Evolutionary conservation across 2,113 vertebrate species (phyloP).

Genomic region (Rhea pennata): DNA sequence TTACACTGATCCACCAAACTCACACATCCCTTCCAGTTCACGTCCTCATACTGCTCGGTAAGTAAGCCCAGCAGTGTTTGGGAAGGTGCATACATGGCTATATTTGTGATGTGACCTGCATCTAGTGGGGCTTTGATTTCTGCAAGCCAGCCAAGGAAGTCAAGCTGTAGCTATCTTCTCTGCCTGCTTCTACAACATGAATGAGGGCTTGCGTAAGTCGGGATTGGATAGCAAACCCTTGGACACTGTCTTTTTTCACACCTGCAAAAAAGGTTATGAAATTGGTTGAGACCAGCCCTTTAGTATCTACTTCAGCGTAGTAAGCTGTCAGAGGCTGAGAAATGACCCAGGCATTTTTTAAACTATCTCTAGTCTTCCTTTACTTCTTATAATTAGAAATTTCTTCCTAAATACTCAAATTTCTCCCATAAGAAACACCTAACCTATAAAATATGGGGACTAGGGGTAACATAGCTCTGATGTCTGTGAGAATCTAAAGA

Average conservation of each 20-base stretch:
- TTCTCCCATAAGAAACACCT: not conserved
- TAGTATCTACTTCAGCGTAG: not conserved
- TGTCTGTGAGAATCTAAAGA: not conserved
- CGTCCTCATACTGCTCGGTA: not conserved
- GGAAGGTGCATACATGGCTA: not conserved
- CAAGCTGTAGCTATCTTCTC: not conserved
- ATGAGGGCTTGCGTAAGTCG: not conserved
- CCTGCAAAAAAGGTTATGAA: not conserved
- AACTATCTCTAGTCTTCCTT: not conserved
- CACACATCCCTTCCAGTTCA: not conserved
- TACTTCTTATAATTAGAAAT: not conserved
- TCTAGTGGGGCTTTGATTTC: not conserved
- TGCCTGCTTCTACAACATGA: not conserved
- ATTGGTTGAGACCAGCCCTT: not conserved
- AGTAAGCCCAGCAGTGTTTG: not conserved
- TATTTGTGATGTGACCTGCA: not conserved
- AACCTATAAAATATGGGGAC: not conserved
- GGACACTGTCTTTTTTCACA: not conserved
- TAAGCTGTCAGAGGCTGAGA: not conserved
- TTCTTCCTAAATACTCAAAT: not conserved
- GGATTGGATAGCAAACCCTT: not conserved
- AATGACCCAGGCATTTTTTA: not conserved
- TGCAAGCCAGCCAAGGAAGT: not conserved
- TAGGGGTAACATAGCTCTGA: not conserved
- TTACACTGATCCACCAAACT: accelerated